A percentile compares a stretch with the other conserved stretches of the same genome.
phyloP scores from a whole-genome alignment of 1,140 invertebrate species.

The Drosophila serrata region DNA sequence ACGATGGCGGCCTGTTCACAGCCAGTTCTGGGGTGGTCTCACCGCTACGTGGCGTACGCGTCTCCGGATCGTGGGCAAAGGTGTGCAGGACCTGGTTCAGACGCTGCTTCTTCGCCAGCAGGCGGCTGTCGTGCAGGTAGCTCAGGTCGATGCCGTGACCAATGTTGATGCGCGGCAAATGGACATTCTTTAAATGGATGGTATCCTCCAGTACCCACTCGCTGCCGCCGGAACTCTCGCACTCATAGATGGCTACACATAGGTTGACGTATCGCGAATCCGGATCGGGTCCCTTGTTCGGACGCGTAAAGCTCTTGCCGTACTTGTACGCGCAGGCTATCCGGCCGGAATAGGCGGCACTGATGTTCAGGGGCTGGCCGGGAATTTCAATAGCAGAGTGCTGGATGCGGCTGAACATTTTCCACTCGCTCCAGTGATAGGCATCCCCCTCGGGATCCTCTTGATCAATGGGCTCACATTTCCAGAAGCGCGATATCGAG shows the following conservation, averaged over 20 bases:
- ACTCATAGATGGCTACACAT: constrained; percentile 99
- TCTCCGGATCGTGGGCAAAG: constrained; percentile 87
- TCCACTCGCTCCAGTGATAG: constrained; percentile 95
- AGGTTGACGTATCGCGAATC: constrained; percentile 96
- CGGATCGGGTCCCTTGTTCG: constrained; percentile 89
- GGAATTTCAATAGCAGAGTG: constrained; percentile 95
- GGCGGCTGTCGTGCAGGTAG: constrained; percentile 93
- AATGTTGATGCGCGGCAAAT: constrained; percentile 92
- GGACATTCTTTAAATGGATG: constrained; percentile 95
- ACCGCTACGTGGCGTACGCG: constrained; percentile 86
- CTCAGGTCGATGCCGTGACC: constrained; percentile 93
- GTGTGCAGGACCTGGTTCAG: constrained; percentile 90
- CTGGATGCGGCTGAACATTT: constrained; percentile 93
- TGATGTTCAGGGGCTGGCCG: constrained; percentile 95
- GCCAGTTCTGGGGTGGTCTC: constrained; percentile 82
- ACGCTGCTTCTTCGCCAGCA: constrained; percentile 91
- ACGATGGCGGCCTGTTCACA: constrained; percentile 82
- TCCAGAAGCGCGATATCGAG: constrained; percentile 92
- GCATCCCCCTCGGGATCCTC: constrained; percentile 86
- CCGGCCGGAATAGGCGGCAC: constrained; percentile 98
- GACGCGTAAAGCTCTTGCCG: constrained; percentile 93
- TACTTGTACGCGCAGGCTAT: constrained; percentile 98
- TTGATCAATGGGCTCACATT: constrained; percentile 87
- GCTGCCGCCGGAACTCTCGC: constrained; percentile 98
- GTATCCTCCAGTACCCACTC: constrained; percentile 99